These are phyloP conservation scores for Pristionchus entomophagus DNA, from an alignment of 2,888 invertebrate genomes.

Conservation along the genomic window DNA sequence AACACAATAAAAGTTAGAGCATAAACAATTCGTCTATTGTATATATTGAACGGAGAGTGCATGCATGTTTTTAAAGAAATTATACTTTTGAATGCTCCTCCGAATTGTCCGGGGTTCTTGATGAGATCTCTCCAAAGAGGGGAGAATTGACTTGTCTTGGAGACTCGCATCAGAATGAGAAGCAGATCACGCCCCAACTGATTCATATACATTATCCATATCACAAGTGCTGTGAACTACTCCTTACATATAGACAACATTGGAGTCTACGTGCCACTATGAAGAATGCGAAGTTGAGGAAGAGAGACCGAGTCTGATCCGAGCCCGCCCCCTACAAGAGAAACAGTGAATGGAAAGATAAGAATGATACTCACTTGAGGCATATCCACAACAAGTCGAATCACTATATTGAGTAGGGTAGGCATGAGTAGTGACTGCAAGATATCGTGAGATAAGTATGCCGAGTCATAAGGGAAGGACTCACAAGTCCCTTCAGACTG, in stretches of 20 bases:
- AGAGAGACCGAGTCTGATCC: neutral
- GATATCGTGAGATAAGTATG: neutral
- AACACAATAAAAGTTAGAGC: too few species aligned
- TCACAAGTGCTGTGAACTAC: neutral
- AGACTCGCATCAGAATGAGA: constrained; percentile 60
- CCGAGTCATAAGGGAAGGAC: too few species aligned
- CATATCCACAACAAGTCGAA: constrained; percentile 22
- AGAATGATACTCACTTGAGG: constrained; percentile 8
- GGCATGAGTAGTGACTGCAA: constrained; percentile 32
- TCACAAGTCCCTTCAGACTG: constrained; percentile 1
- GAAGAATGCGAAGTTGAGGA: constrained; percentile 36
- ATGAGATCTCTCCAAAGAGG: constrained; percentile 61
- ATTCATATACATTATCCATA: neutral
- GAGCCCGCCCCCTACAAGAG: neutral
- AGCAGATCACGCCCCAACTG: constrained; percentile 65
- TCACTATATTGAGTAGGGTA: neutral
- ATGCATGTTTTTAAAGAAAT: neutral
- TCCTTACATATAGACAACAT: neutral
- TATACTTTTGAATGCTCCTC: constrained; percentile 32
- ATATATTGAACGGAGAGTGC: neutral
- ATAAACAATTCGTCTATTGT: neutral
- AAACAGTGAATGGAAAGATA: neutral
- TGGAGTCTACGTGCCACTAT: constrained; percentile 5
- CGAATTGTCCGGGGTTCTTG: constrained; percentile 45
- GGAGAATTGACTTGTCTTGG: constrained; percentile 56